phyloP scores from a whole-genome alignment of 2,113 vertebrate genomes.

The Varanus salvator region DNA sequence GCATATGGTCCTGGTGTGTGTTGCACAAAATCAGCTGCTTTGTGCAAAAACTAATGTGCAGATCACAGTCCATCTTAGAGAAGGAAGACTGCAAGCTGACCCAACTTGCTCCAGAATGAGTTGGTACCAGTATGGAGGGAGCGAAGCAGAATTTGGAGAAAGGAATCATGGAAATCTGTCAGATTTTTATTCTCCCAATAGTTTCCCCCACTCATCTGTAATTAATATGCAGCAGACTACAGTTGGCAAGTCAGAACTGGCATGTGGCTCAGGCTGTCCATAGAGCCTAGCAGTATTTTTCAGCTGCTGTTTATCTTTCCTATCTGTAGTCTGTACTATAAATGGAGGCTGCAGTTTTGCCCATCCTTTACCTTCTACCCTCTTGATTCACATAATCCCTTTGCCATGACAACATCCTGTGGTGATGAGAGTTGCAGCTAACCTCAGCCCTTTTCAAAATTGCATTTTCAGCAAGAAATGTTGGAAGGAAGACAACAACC shows the following conservation, averaged over 20 bases:
- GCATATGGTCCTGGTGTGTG: no score
- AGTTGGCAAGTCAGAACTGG: not conserved
- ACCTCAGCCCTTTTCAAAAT: constrained; percentile 20
- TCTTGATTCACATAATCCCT: not conserved
- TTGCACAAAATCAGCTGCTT: no score
- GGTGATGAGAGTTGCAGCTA: not conserved
- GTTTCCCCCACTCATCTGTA: no score
- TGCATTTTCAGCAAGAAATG: constrained; percentile 23
- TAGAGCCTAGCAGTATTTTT: not conserved
- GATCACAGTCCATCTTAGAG: no score
- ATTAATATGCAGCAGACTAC: not conserved
- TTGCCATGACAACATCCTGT: constrained; percentile 1
- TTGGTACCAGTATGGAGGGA: no score
- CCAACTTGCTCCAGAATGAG: no score
- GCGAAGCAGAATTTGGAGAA: no score
- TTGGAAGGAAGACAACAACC: not conserved
- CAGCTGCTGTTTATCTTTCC: not conserved
- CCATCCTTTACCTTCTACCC: not conserved
- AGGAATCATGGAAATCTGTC: no score
- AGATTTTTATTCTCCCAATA: no score
- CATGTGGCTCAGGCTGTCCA: not conserved
- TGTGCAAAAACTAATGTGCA: no score
- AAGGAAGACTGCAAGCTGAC: no score
- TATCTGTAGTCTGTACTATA: not conserved
- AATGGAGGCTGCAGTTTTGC: not conserved